Conservation (phyloP, 2,888 invertebrate species). For the Tolmerus cingulatus region DNA sequence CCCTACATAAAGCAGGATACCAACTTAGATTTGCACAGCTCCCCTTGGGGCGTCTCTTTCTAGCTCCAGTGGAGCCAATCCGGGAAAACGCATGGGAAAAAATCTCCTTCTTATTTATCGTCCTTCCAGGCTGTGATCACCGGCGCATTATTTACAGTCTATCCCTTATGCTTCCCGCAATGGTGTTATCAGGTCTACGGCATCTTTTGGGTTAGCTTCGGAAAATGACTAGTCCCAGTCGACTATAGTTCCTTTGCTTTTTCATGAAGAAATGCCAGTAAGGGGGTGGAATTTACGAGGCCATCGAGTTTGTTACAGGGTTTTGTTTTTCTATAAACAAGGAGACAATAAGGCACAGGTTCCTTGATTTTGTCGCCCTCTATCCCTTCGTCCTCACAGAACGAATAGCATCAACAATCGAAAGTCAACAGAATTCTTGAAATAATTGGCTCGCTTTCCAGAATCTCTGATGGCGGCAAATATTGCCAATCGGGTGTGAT, state of each 20-base stretch:
- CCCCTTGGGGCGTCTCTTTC: not conserved
- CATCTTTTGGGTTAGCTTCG: not conserved
- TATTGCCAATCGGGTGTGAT: not conserved
- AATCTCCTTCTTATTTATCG: not conserved
- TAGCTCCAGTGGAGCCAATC: not conserved
- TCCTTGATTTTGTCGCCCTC: not conserved
- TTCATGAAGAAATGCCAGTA: not conserved
- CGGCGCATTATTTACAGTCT: not conserved
- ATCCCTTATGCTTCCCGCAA: not conserved
- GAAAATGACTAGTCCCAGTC: not conserved
- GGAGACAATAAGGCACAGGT: not conserved
- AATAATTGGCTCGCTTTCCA: not conserved
- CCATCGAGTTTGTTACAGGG: not conserved
- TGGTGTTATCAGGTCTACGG: not conserved
- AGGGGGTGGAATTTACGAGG: not conserved
- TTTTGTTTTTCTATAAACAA: not conserved
- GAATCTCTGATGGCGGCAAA: not conserved
- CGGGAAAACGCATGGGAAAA: not conserved
- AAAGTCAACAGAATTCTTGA: not conserved
- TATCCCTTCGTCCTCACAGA: not conserved
- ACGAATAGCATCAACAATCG: not conserved
- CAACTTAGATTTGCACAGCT: not conserved
- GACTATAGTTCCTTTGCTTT: not conserved
- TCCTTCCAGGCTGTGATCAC: constrained; percentile 12
- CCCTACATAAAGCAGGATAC: not conserved